Evolutionary conservation across 2,888 invertebrate species (phyloP), one percentile per base, ranked within the genome.

Genomic region (Temnothorax rugatulus): DNA sequence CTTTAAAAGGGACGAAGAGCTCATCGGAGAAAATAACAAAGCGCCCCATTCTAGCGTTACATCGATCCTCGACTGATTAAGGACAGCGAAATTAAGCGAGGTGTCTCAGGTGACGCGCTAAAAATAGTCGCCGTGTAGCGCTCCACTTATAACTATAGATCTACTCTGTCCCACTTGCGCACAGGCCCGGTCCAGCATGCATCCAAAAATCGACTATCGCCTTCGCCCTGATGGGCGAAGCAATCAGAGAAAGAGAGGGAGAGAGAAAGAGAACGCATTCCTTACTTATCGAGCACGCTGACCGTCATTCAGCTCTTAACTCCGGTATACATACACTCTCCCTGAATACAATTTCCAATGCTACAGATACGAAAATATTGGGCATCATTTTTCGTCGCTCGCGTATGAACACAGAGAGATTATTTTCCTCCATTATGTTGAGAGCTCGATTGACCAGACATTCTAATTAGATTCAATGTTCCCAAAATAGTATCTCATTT

Each of bases 11-110:
- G 68, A 68, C 54, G 15, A 38, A 38, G 34, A 41, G 47, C 18
- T 34, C 21, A 4, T 21, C 34, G 79, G 44, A 34, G 44, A 59
- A 69, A n/a, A 69, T 59, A 69, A 38, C 15, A n/a, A 11, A 21
- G 11, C 13, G 34, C 2, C 47, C 13, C 29, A 15, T 38, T 79
- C n/a, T 68, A 79, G 41, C 68, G 76, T 77, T 54, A 52, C 34
- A 77, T 77, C 76, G 75, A 75, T 63, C n/a, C 61, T 34, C 47
- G 29, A 44, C 44, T 59, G 59, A 79, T 79, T 79, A 79, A 79
- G 79, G 71, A 59, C 47, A 79, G 47, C 59, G 47, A 59, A 71
- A 71, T 71, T 59, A 68, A 79, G 79, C 59, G 79, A 79, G 34
- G 71, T 79, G 21, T 79, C 79, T 79, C 79, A 59, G 68, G 57